Evolutionary conservation across 2,113 vertebrate species (phyloP), one percentile per base, ranked within the genome.

Genomic region (Silurus glanis): DNA sequence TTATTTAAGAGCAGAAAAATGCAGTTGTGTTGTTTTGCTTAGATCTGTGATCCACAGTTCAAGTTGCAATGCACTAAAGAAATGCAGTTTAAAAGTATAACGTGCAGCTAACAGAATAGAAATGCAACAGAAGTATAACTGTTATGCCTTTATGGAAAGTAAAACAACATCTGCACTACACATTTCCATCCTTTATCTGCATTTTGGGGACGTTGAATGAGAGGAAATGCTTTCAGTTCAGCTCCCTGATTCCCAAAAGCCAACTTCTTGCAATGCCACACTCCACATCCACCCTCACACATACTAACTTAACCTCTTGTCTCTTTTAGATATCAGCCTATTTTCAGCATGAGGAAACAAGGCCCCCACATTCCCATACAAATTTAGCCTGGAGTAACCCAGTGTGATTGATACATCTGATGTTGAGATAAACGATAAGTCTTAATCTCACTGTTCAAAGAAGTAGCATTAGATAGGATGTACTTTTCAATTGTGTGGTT

Each of bases 161-260:
- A 74, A 74, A 74, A 49, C 21, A 74, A 74, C 17, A 84, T 21
- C 67, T 81, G 84, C 76, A 69, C 53, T 61, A 86, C 25, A 58
- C 66, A 58, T 78, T 94, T 93, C 94, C 92, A 89, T 69, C 85
- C 87, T 90, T 84, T 95, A 93, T 95, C 90, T 85, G 89, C 90
- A 89, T 45, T 66, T 86, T 47, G 64, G 89, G 88, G 62, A 66
- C 19, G 87, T 51, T 87, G 79, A 89, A 87, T 87, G 83, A 87
- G 88, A 83, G 88, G 86, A 89, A 89, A 86, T 85, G 79, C 80
- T 89, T 86, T 87, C 83, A 75, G 17, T 78, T 88, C 49, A 72
- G 66, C 91, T 90, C 89, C 88, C 90, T 86, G 72, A 74, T 87
- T 91, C 82, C 89, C 37, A 84, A 88, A 85, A 92, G 83, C 55